Percentiles rank a stretch among this genome's conserved stretches.
These are phyloP conservation scores for Ectropis crepuscularia DNA, from an alignment of 2,888 invertebrate species.

Conservation along the genomic window DNA sequence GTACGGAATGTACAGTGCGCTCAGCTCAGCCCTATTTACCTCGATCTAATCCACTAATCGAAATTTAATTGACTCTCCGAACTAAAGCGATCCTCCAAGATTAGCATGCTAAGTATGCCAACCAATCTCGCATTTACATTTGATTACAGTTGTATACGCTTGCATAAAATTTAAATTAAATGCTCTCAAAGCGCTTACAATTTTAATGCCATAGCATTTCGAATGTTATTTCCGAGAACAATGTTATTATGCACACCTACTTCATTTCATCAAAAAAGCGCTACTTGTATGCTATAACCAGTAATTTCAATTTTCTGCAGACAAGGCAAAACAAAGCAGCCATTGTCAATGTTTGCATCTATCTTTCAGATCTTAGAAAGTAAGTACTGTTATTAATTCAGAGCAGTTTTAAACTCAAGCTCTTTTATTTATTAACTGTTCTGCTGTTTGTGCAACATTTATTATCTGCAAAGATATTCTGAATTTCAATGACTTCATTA, in stretches of 20 bases:
- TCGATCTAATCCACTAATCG: slow-evolving; percentile 42
- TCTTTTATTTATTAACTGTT: slow-evolving; percentile 11
- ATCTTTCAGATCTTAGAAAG: slow-evolving; percentile 44
- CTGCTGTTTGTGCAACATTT: slow-evolving; percentile 17
- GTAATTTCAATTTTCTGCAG: slow-evolving; percentile 37
- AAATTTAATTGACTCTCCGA: slow-evolving; percentile 47
- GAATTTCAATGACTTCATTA: slow-evolving; percentile 23
- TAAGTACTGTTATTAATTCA: slow-evolving; percentile 34
- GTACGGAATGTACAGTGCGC: slow-evolving; percentile 48
- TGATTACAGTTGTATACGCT: neutral
- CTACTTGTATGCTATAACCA: slow-evolving; percentile 19
- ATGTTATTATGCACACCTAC: slow-evolving; percentile 9
- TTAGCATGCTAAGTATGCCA: slow-evolving; percentile 1
- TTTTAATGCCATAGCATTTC: neutral
- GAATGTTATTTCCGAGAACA: slow-evolving; percentile 11
- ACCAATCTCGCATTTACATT: slow-evolving; percentile 1
- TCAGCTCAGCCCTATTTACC: slow-evolving; percentile 41
- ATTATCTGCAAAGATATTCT: slow-evolving; percentile 16
- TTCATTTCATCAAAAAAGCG: slow-evolving; percentile 13
- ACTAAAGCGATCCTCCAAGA: slow-evolving; percentile 27
- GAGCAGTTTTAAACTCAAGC: slow-evolving; percentile 33
- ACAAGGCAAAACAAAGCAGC: slow-evolving; percentile 40
- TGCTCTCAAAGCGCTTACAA: neutral
- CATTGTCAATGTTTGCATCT: slow-evolving; percentile 41
- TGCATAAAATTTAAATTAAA: neutral